Percentiles rank a stretch among this genome's conserved stretches.
These are phyloP conservation scores for Eilema griseolum DNA, from an alignment of 2,888 invertebrate genomes.

Conservation along the genomic window DNA sequence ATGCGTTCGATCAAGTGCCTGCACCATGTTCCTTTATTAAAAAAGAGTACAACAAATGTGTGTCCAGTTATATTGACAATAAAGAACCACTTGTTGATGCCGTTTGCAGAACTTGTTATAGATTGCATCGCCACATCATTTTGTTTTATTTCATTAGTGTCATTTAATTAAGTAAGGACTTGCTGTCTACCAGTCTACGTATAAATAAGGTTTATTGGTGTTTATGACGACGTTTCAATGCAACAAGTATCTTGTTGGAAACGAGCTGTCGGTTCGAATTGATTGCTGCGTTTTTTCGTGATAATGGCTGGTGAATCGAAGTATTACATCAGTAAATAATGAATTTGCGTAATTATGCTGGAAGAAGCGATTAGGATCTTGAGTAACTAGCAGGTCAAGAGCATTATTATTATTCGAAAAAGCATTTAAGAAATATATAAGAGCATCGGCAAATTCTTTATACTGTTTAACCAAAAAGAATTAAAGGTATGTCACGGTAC, in stretches of 20 bases:
- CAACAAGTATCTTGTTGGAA: constrained; percentile 22
- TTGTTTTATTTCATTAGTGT: constrained; percentile 38
- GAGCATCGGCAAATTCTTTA: not conserved
- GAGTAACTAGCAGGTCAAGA: not conserved
- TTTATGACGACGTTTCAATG: constrained; percentile 29
- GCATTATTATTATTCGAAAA: not conserved
- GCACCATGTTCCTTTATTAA: constrained; percentile 36
- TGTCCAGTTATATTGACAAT: constrained; percentile 37
- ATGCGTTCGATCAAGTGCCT: constrained; percentile 36
- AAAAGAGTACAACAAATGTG: constrained; percentile 28
- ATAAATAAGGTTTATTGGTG: constrained; percentile 26
- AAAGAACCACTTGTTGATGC: constrained; percentile 31
- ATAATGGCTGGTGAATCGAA: constrained; percentile 25
- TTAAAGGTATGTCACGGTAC: not conserved
- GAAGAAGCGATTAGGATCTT: not conserved
- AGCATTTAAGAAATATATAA: not conserved
- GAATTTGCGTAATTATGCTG: constrained; percentile 16
- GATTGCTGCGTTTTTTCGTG: constrained; percentile 19
- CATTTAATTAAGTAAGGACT: constrained; percentile 36
- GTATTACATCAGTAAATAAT: constrained; percentile 23
- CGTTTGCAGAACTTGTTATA: constrained; percentile 32
- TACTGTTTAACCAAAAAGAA: not conserved
- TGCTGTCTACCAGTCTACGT: constrained; percentile 33
- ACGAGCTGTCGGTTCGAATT: constrained; percentile 27
- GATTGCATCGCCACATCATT: constrained; percentile 35